phyloP scores from a whole-genome alignment of 2,797 vertebrate genomes.

The Acanthis flammea region DNA sequence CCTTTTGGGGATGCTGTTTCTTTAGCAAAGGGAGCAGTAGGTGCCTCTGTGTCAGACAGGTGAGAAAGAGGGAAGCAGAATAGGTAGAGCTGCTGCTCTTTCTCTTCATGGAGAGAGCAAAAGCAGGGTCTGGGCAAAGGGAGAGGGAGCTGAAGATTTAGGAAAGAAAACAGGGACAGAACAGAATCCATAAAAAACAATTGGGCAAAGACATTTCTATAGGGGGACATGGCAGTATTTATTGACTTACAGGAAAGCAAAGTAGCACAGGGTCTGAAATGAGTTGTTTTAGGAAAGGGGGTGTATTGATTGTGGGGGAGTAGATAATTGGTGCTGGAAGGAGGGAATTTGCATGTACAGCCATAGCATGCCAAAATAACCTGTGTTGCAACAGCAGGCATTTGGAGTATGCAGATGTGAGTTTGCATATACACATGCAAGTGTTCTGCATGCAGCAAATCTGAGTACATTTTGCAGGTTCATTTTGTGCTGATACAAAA shows the following conservation, averaged over 20 bases:
- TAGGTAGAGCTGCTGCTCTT: neutral
- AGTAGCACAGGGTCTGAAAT: neutral
- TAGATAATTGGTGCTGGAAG: neutral
- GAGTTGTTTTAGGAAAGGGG: neutral
- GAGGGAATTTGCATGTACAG: slow-evolving; percentile 10
- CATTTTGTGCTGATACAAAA: neutral
- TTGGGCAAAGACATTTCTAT: neutral
- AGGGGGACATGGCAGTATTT: neutral
- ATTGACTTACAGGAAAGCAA: neutral
- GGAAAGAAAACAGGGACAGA: neutral
- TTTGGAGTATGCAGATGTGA: slow-evolving; percentile 5
- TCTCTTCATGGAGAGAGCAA: neutral
- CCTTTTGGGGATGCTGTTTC: neutral
- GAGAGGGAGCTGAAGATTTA: neutral
- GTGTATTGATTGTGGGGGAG: neutral
- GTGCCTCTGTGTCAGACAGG: neutral
- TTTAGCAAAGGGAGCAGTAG: neutral
- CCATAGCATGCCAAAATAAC: neutral
- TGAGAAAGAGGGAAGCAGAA: neutral
- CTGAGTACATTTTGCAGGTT: neutral
- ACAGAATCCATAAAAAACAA: neutral
- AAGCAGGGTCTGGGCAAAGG: neutral
- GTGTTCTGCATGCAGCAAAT: neutral
- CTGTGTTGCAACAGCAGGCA: neutral
- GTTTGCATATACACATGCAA: neutral